These are phyloP conservation scores for Drosophila erecta DNA, from an alignment of 1,140 invertebrate species.

Conservation along the genomic window DNA sequence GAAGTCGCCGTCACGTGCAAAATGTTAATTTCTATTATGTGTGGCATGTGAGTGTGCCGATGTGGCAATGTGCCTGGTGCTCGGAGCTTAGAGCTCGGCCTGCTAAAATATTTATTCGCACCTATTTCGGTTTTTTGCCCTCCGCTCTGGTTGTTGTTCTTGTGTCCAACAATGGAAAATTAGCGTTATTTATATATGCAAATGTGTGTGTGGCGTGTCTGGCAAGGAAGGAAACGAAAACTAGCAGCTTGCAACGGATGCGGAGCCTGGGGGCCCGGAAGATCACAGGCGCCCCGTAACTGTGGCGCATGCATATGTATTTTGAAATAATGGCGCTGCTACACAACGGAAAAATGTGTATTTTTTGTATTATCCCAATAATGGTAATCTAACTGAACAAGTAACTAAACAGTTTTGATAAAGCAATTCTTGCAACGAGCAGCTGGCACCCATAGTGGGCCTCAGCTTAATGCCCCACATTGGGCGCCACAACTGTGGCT, in stretches of 20 bases:
- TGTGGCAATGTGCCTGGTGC: conserved; percentile 10
- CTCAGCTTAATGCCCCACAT: background rate
- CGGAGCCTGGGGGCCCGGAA: conserved; percentile 26
- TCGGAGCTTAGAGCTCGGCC: conserved; percentile 21
- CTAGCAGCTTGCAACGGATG: conserved; percentile 67
- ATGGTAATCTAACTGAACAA: background rate
- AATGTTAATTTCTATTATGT: conserved; percentile 81
- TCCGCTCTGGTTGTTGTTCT: conserved; percentile 29
- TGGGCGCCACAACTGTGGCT: background rate
- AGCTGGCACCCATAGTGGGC: background rate
- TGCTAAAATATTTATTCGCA: conserved; percentile 82
- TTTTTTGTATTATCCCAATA: too few relatives aligned
- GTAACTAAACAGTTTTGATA: background rate
- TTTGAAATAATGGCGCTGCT: background rate
- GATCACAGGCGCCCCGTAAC: background rate
- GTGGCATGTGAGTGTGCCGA: conserved; percentile 41
- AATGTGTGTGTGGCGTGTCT: conserved; percentile 56
- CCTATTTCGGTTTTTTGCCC: conserved; percentile 52
- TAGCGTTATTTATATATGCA: conserved; percentile 81
- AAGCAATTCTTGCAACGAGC: background rate
- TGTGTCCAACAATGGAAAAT: conserved; percentile 67
- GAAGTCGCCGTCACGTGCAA: conserved; percentile 66
- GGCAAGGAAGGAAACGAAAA: conserved; percentile 63
- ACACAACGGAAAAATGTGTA: background rate
- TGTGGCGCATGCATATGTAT: background rate